Evolutionary conservation across 2,797 vertebrate species (phyloP).

Genomic region (Poeciliopsis infans): DNA sequence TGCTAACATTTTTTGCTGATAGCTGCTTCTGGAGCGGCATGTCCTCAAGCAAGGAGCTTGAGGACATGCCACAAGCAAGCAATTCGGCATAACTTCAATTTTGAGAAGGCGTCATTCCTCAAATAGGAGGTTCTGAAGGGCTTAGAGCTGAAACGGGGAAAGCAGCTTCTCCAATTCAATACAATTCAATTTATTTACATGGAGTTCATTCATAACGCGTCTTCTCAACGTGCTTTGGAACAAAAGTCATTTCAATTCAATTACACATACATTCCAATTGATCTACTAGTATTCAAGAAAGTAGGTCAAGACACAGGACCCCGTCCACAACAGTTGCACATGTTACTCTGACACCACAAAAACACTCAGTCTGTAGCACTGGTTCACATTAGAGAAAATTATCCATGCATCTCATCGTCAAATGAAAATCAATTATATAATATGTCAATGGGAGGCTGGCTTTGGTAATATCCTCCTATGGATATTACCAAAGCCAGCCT

Average conservation of each 20-base stretch:
- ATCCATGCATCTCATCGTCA: not conserved
- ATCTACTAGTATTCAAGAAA: conserved; percentile 12
- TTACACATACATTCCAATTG: not conserved
- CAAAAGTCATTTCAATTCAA: not conserved
- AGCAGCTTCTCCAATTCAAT: not conserved
- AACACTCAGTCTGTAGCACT: not conserved
- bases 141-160: not conserved
- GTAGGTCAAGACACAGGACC: conserved; percentile 14
- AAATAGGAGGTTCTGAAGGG: not conserved
- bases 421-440: conserved; percentile 8
- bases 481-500: too few relatives aligned
- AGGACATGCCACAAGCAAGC: too few relatives aligned
- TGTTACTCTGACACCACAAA: conserved; percentile 1
- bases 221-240: not conserved
- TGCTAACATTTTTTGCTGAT: not conserved
- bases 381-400: conserved; percentile 2
- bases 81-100: not conserved
- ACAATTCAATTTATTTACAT: not conserved
- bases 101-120: not conserved
- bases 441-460: not conserved
- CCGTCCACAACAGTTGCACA: conserved; percentile 15
- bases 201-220: not conserved
- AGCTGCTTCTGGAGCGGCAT: not conserved
- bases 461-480: conserved; percentile 10
- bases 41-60: not conserved